phyloP scores from a whole-genome alignment of 2,888 invertebrate species.

The Gymnoscelis rufifasciata region DNA sequence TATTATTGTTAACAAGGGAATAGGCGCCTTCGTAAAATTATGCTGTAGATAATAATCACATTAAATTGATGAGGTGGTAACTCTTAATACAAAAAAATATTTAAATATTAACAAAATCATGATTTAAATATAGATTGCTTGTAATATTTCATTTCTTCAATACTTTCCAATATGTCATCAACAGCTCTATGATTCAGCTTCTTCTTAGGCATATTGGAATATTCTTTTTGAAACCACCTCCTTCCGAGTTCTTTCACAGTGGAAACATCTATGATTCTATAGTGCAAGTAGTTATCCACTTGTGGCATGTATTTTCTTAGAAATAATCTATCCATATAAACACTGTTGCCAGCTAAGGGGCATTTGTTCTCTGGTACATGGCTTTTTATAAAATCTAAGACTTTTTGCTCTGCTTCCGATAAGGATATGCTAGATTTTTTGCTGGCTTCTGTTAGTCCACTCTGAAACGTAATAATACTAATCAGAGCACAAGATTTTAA shows the following conservation, averaged over 20 bases:
- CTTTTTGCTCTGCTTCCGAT: slow-evolving; percentile 82
- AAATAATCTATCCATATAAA: slow-evolving; percentile 92
- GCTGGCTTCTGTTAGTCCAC: slow-evolving; percentile 88
- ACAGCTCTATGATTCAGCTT: slow-evolving; percentile 84
- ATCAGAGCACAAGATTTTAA: no score
- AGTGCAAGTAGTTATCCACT: slow-evolving; percentile 89
- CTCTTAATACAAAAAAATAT: no score
- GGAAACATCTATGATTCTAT: slow-evolving; percentile 95
- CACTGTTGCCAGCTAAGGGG: slow-evolving; percentile 92
- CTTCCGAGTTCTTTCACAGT: slow-evolving; percentile 90
- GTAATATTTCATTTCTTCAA: slow-evolving; percentile 90
- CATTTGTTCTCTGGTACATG: slow-evolving; percentile 80
- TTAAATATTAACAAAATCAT: background rate
- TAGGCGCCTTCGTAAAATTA: no score
- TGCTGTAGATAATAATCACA: no score
- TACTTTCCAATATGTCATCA: slow-evolving; percentile 92
- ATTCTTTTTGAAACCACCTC: slow-evolving; percentile 86
- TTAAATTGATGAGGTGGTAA: no score
- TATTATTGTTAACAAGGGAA: no score
- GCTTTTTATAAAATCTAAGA: slow-evolving; percentile 85
- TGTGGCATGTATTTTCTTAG: slow-evolving; percentile 89
- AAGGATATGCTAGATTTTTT: slow-evolving; percentile 82
- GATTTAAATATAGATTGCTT: slow-evolving; percentile 80
- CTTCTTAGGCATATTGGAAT: slow-evolving; percentile 80
- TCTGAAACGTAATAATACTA: slow-evolving; percentile 70